phyloP scores from a whole-genome alignment of 2,888 invertebrate species.

The Clepsis dumicolana region DNA sequence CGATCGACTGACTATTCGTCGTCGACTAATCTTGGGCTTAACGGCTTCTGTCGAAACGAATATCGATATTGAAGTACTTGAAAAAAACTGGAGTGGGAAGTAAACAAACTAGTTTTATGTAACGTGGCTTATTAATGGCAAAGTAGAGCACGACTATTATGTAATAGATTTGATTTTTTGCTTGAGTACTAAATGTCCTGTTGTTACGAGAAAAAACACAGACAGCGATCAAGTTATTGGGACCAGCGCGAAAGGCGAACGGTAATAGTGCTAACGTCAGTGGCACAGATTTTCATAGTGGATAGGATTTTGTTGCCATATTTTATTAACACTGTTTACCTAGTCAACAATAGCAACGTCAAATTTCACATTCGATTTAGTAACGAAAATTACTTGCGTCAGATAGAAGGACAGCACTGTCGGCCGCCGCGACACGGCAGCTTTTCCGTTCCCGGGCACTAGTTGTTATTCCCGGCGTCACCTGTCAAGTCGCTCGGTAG shows the following conservation, averaged over 20 bases:
- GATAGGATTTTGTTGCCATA: no score
- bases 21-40: constrained; percentile 53
- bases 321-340: neutral
- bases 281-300: no score
- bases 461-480: constrained; percentile 77
- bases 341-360: neutral
- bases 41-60: constrained; percentile 63
- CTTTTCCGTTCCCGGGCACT: constrained; percentile 60
- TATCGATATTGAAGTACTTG: constrained; percentile 53
- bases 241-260: no score
- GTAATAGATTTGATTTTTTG: constrained; percentile 5
- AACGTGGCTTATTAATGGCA: constrained; percentile 25
- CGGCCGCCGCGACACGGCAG: constrained; percentile 53
- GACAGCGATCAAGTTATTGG: no score
- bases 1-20: constrained; percentile 57
- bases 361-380: neutral
- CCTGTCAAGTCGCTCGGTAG: constrained; percentile 77
- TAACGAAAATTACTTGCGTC: neutral
- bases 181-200: neutral
- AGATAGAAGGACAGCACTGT: constrained; percentile 25
- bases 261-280: no score
- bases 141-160: constrained; percentile 15
- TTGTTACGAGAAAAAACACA: no score
- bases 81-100: constrained; percentile 39
- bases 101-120: constrained; percentile 36